Base-by-base conservation (phyloP, 2,113 vertebrate species). In the Axis porcinus region DNA sequence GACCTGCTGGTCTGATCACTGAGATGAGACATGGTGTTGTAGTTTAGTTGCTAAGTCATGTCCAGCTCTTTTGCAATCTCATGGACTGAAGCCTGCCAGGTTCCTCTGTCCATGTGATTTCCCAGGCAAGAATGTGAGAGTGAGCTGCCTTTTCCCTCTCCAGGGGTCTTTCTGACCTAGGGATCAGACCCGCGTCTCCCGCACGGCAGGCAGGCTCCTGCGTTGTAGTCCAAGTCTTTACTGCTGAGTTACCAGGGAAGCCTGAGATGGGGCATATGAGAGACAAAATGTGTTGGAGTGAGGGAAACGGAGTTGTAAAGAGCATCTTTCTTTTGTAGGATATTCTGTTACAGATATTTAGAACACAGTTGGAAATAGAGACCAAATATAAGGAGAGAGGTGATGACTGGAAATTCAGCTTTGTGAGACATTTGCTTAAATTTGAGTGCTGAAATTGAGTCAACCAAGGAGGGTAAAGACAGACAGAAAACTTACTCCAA, bases 401-500 rank as follows among this genome's bases (percentile, higher is more conserved):
- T 54, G 45, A 54, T 78, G 52, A 91, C 25, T 45, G 50, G 57
- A 76, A 52, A 64, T 50, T 76, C 50, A 83, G 25, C 33, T 58
- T 45, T 47, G 5, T 86, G 54, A 86, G 74, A n/a, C 64, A 74
- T 86, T 86, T 86, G 25, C 14, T 94, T 89, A 90, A 84, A 83
- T 78, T 36, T 50, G 47, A 27, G 47, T 55, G 43, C 52, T 83
- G 21, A 94, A 76, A 60, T 86, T 3, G 25, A 62, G 62, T 79
- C 45, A n/a, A 27, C 62, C 43, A 47, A 79, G 47, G 15, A 50
- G 40, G 36, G 17, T 50, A 30, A 58, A 81, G 14, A 11, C 43
- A 11, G 23, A 16, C 47, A 36, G 33, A 60, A 58, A 21, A 33
- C 3, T 27, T 30, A 25, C 57, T 89, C 27, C 55, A 43, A 76